phyloP scores from a whole-genome alignment of 2,113 vertebrate genomes.

The Ovibos moschatus region DNA sequence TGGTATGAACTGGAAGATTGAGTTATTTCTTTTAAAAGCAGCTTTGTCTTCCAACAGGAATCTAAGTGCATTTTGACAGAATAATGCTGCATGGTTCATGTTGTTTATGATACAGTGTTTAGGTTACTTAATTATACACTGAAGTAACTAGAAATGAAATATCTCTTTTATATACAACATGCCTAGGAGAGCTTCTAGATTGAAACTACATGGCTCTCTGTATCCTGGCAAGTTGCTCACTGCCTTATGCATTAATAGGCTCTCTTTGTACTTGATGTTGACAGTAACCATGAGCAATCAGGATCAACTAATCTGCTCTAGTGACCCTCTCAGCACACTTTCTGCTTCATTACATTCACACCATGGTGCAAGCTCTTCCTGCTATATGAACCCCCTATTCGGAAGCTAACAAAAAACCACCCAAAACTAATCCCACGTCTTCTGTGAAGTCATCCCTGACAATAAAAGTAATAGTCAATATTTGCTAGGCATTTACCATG shows the following conservation, averaged over 20 bases:
- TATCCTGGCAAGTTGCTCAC: not conserved
- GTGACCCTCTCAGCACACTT: not conserved
- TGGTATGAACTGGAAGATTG: not conserved
- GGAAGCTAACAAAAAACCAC: not conserved
- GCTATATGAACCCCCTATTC: not conserved
- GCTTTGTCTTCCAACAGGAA: conserved; percentile 42
- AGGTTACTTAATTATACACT: conserved; percentile 51
- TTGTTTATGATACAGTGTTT: conserved; percentile 36
- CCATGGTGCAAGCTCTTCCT: not conserved
- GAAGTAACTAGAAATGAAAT: conserved; percentile 47
- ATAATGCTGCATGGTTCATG: not conserved
- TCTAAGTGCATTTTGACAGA: conserved; percentile 61
- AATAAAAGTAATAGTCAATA: not conserved
- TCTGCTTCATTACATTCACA: not conserved
- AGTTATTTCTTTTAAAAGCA: conserved; percentile 58
- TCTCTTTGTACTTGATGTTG: not conserved
- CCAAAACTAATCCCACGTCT: not conserved
- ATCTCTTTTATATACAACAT: conserved; percentile 11
- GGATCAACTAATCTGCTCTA: not conserved
- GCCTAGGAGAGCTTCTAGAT: not conserved
- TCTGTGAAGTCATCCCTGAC: not conserved
- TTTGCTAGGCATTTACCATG: not conserved
- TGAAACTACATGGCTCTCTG: conserved; percentile 12
- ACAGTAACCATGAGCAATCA: not conserved
- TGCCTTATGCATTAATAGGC: not conserved